Evolutionary conservation across 2,888 invertebrate genomes (phyloP).

Genomic region (Peribatodes rhomboidaria): DNA sequence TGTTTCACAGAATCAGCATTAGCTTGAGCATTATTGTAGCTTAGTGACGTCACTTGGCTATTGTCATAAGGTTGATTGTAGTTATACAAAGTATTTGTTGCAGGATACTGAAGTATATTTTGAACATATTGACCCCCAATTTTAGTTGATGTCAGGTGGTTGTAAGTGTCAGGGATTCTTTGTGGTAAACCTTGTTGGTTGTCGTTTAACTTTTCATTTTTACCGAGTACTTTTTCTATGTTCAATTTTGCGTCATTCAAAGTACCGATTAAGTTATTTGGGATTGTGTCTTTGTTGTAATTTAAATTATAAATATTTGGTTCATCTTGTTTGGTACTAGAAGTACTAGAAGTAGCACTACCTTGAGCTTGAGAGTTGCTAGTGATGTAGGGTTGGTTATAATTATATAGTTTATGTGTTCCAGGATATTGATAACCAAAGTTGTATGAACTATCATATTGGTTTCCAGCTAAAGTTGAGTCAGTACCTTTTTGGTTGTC

Average conservation of each 20-base stretch:
- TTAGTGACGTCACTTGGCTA: background rate
- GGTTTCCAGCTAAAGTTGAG: background rate
- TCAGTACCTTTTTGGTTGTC: background rate
- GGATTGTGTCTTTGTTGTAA: background rate
- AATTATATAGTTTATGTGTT: background rate
- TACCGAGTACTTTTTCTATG: background rate
- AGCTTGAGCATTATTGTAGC: background rate
- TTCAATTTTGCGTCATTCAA: background rate
- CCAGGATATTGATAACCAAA: background rate
- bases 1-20: background rate
- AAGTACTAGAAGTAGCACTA: background rate
- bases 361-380: background rate
- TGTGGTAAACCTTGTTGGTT: background rate
- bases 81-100: background rate
- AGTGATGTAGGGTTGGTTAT: background rate
- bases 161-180: background rate
- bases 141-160: background rate
- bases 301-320: background rate
- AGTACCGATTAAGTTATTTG: background rate
- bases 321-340: background rate
- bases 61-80: conserved; percentile 1
- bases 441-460: background rate
- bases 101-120: background rate
- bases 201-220: background rate
- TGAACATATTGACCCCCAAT: background rate